Evolutionary conservation across 2,113 vertebrate species (phyloP), one percentile per base, ranked within the genome.

Genomic region (Oostethus manadensis): DNA sequence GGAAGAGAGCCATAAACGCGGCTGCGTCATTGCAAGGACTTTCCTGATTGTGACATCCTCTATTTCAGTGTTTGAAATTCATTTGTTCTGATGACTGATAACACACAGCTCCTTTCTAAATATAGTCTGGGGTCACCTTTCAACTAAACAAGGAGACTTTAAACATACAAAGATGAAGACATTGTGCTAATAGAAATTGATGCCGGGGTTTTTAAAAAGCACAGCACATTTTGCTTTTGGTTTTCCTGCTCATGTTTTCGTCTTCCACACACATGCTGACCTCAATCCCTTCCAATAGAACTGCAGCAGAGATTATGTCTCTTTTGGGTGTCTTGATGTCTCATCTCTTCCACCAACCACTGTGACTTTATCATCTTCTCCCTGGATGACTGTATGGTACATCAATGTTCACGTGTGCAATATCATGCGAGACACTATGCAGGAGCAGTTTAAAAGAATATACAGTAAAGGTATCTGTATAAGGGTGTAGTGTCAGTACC

Each of bases 251-350:
- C 38, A 23, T 62, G 46, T 4, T 21, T 40, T 62, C 56, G 54
- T 66, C 65, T 72, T 38, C 43, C 35, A 76, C 60, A 62, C 62
- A n/a, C n/a, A n/a, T n/a, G n/a, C n/a, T n/a, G 78, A 86, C 80
- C 84, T 76, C 76, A 86, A 86, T 87, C 80, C 68, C 35, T 21
- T 38, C 16, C 50, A 63, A 69, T 48, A 66, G 45, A 66, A 46
- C 2, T 14, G 17, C 55, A 5, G 13, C 8, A 17, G 62, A 68
- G 71, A 73, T 78, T 74, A 68, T 1, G 65, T 20, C 57, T 62
- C 75, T 79, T 84, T 82, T 81, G 84, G 78, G 74, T 84, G 69
- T 62, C 17, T 44, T 59, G 45, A 48, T 56, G 45, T 77, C 74
- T 74, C 56, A 77, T 68, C 50, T 56, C 17, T 66, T 10, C 53